Conservation (phyloP, 1,140 invertebrate genomes). For the Drosophila sechellia region DNA sequence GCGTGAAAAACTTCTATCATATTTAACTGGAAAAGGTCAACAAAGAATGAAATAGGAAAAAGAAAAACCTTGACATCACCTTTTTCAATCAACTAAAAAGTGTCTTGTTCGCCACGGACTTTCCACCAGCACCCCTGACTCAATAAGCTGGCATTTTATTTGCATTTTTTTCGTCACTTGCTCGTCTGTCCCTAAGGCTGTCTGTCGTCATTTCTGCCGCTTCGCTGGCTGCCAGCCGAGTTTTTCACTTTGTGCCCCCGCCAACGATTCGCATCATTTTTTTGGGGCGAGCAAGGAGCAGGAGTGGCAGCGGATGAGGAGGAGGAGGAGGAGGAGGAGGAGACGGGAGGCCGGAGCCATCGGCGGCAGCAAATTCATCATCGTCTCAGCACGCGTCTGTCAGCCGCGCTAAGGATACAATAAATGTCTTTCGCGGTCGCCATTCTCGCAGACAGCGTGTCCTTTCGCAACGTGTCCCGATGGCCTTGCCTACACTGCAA, state of each 20-base stretch:
- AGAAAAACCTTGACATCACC: conserved; percentile 58
- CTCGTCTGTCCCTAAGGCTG: conserved; percentile 37
- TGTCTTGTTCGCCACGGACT: conserved; percentile 32
- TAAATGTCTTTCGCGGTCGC: conserved; percentile 79
- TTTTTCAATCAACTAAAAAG: conserved; percentile 82
- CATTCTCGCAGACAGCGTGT: conserved; percentile 39
- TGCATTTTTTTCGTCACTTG: conserved; percentile 78
- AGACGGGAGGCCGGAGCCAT: conserved; percentile 14
- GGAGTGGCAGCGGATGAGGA: background rate
- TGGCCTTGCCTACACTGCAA: conserved; percentile 21
- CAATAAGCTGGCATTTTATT: conserved; percentile 82
- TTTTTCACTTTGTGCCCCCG: conserved; percentile 61
- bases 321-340: no score
- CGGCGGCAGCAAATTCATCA: conserved; percentile 73
- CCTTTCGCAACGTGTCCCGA: conserved; percentile 20
- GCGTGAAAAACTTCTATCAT: conserved; percentile 46
- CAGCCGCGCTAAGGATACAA: conserved; percentile 80
- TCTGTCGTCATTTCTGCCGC: conserved; percentile 63
- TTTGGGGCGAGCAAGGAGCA: background rate
- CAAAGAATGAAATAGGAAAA: conserved; percentile 25
- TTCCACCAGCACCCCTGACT: conserved; percentile 46
- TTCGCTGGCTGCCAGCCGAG: conserved; percentile 23
- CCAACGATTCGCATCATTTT: conserved; percentile 11
- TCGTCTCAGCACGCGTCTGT: conserved; percentile 80
- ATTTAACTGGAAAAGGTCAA: conserved; percentile 49